Conservation (phyloP, 2,888 invertebrate genomes). For the Acrobasis suavella region DNA sequence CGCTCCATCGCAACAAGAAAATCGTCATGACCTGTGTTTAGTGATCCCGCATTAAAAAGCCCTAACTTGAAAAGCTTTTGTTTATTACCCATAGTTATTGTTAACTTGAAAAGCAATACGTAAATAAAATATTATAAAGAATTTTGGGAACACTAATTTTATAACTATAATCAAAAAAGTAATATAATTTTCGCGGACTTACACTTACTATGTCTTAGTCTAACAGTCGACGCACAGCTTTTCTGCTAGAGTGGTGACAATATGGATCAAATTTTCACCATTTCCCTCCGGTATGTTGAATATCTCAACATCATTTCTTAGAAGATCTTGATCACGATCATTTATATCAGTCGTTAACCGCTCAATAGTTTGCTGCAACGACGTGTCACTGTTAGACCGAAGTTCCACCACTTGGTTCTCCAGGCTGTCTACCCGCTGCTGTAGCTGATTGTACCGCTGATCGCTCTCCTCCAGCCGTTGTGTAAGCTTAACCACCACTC, state of each 20-base stretch:
- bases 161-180: too few relatives aligned
- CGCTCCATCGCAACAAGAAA: not conserved
- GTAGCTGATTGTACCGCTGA: too few relatives aligned
- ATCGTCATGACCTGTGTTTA: conserved; percentile 2
- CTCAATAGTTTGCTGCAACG: too few relatives aligned
- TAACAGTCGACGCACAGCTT: not conserved
- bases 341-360: not conserved
- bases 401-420: too few relatives aligned
- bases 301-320: conserved; percentile 3
- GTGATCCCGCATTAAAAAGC: not conserved
- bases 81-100: not conserved
- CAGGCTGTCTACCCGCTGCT: too few relatives aligned
- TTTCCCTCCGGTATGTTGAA: conserved; percentile 11
- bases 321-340: conserved; percentile 2
- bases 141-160: too few relatives aligned
- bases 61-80: not conserved
- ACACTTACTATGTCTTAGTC: conserved; percentile 6
- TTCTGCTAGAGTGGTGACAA: conserved; percentile 1
- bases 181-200: not conserved
- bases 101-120: not conserved
- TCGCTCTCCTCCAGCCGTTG: too few relatives aligned
- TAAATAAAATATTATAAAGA: too few relatives aligned
- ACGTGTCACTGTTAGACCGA: too few relatives aligned
- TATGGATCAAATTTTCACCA: conserved; percentile 13
- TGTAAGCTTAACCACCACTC: too few relatives aligned